These are phyloP conservation scores for Erebia palarica DNA, from an alignment of 2,888 invertebrate genomes.

Conservation along the genomic window DNA sequence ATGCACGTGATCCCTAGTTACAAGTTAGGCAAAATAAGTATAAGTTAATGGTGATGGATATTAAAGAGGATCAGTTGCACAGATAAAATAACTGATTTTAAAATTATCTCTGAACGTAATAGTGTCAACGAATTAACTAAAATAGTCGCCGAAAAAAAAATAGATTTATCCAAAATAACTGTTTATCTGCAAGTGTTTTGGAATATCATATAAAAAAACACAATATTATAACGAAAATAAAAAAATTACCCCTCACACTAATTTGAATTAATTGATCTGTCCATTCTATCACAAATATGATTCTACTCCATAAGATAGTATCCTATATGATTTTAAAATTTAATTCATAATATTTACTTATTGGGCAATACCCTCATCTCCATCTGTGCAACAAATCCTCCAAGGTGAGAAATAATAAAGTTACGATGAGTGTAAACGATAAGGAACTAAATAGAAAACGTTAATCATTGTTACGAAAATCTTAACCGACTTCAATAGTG, in stretches of 20 bases:
- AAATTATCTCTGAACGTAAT: not conserved
- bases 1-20: conserved; percentile 34
- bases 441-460: not conserved
- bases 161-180: not conserved
- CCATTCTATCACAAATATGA: no score
- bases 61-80: conserved; percentile 24
- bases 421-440: not conserved
- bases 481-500: not conserved
- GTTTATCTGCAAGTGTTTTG: no score
- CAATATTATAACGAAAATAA: no score
- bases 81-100: not conserved
- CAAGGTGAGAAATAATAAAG: not conserved
- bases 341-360: not conserved
- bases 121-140: no score
- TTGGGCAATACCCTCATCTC: not conserved
- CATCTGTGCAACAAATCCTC: not conserved
- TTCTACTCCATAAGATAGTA: no score
- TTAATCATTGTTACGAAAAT: not conserved
- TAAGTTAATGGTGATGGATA: not conserved
- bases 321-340: no score
- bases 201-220: no score
- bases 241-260: no score
- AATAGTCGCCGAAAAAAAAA: no score
- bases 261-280: no score
- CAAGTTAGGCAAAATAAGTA: not conserved